Evolutionary conservation across 2,888 invertebrate species (phyloP).

Genomic region (Masnerella sp.): DNA sequence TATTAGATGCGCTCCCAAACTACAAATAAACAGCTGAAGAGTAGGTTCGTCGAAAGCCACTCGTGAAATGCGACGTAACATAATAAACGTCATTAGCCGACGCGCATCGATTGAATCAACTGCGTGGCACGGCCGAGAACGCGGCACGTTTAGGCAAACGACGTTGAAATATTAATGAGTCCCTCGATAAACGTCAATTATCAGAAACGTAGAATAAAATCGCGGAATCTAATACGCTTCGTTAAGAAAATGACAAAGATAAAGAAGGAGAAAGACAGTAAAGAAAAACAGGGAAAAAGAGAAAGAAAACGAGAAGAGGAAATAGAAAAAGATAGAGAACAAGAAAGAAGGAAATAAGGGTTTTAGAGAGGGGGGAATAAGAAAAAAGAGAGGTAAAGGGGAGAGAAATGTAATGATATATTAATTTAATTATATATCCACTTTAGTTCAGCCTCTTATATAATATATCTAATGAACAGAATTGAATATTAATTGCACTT

Average conservation of each 20-base stretch:
- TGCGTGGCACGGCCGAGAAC: background rate
- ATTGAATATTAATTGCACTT: too few relatives aligned
- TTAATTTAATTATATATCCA: too few relatives aligned
- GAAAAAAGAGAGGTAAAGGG: too few relatives aligned
- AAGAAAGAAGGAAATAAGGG: too few relatives aligned
- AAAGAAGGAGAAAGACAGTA: slow-evolving; percentile 8
- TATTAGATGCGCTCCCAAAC: background rate
- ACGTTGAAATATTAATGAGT: slow-evolving; percentile 36
- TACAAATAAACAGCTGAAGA: slow-evolving; percentile 15
- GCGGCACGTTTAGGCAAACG: slow-evolving; percentile 20
- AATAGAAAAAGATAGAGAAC: too few relatives aligned
- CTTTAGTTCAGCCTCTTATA: too few relatives aligned
- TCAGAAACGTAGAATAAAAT: slow-evolving; percentile 12
- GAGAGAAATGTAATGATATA: too few relatives aligned
- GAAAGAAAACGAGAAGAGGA: too few relatives aligned
- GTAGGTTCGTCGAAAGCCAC: slow-evolving; percentile 1
- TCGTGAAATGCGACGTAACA: slow-evolving; percentile 19
- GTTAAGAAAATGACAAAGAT: too few relatives aligned
- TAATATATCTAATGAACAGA: too few relatives aligned
- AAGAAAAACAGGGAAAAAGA: too few relatives aligned
- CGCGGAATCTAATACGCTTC: slow-evolving; percentile 29
- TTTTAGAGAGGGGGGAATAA: too few relatives aligned
- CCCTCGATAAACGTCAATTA: slow-evolving; percentile 48
- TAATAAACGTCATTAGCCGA: slow-evolving; percentile 23
- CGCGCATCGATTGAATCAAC: background rate